Conservation (phyloP, 2,113 vertebrate genomes). For the Delphinus delphis region DNA sequence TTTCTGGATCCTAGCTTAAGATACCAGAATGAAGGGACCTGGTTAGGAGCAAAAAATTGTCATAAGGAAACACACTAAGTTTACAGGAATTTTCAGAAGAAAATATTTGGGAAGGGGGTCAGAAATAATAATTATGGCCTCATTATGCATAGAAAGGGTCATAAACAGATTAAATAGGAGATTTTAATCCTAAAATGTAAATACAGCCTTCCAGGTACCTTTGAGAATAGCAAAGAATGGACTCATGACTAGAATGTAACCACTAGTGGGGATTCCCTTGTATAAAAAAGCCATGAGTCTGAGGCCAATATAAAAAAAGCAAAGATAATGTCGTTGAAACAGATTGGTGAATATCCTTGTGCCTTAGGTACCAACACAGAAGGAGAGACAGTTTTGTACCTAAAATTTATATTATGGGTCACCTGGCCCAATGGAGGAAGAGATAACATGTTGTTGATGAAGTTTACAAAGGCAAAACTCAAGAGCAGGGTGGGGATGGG, state of each 20-base stretch:
- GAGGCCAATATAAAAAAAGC: background rate
- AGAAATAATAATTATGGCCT: slow-evolving; percentile 10
- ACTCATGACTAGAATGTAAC: background rate
- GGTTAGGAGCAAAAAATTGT: background rate
- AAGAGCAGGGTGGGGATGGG: background rate
- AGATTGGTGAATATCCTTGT: background rate
- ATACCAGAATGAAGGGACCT: background rate
- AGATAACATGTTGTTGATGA: slow-evolving; percentile 1
- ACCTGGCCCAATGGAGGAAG: background rate
- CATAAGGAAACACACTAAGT: background rate
- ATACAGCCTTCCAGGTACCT: background rate
- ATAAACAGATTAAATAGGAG: background rate
- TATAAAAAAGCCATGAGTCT: background rate
- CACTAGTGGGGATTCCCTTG: background rate
- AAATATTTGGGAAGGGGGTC: slow-evolving; percentile 27
- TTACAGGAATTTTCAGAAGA: background rate
- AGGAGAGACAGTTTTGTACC: background rate
- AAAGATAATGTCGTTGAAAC: background rate
- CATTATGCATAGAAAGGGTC: background rate
- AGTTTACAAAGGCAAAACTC: background rate
- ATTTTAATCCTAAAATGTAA: background rate
- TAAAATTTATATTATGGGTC: slow-evolving; percentile 22
- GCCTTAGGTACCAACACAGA: background rate
- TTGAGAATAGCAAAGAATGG: slow-evolving; percentile 18
- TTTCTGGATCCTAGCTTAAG: background rate